Percentiles rank a stretch among this genome's conserved stretches.
Evolutionary conservation across 2,113 vertebrate genomes (phyloP).

Genomic region (Dicerorhinus sumatrensis): DNA sequence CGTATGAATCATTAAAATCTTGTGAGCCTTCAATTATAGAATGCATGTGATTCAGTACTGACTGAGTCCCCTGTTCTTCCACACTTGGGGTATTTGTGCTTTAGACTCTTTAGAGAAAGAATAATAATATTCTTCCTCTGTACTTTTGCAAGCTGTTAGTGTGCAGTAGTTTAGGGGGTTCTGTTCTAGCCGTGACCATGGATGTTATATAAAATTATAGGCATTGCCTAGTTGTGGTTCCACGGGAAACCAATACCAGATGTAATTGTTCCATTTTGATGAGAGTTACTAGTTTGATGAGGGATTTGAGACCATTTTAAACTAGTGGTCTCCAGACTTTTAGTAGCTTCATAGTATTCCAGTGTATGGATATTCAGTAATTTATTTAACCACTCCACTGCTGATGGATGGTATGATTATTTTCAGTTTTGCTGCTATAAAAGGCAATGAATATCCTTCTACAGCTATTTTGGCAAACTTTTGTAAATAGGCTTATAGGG

Average conservation of each 20-base stretch:
- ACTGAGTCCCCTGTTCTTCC: background rate
- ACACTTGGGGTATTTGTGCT: background rate
- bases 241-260: background rate
- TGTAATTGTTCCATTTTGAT: background rate
- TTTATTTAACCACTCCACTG: background rate
- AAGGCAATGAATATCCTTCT: background rate
- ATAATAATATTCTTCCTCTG: background rate
- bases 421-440: slow-evolving; percentile 29
- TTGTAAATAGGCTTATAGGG: background rate
- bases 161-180: background rate
- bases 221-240: background rate
- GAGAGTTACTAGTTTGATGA: slow-evolving; percentile 1
- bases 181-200: background rate
- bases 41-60: background rate
- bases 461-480: slow-evolving; percentile 19
- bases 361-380: background rate
- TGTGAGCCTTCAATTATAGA: background rate
- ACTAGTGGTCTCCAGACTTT: background rate
- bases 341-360: background rate
- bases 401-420: background rate
- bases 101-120: slow-evolving; percentile 26
- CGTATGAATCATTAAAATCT: background rate
- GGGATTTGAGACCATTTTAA: background rate
- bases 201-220: background rate
- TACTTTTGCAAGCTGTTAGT: background rate